Conservation (phyloP, 64 coral and sea anemone genomes). For the Pocillopora verrucosa region DNA sequence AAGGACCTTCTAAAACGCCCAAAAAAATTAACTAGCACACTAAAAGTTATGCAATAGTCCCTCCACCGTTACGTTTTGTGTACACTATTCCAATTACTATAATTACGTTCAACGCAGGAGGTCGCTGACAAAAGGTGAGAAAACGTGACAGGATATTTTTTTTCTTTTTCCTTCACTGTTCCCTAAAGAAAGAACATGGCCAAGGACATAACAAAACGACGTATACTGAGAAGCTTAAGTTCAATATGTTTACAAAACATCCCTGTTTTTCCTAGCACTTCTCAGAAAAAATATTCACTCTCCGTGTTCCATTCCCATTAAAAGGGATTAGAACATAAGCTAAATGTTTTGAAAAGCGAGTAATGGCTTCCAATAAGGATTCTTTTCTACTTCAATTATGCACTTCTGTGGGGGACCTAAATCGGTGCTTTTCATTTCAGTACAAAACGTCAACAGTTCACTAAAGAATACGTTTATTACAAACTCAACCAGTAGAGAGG, state of each 20-base stretch:
- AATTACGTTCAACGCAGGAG: slow-evolving; percentile 17
- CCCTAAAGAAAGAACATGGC: not conserved
- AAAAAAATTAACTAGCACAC: not conserved
- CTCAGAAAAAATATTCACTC: not conserved
- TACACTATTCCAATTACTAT: slow-evolving; percentile 9
- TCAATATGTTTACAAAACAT: not conserved
- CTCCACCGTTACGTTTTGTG: not conserved
- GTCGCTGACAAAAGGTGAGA: slow-evolving; percentile 18
- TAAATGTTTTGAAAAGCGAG: slow-evolving; percentile 6
- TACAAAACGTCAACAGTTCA: not conserved
- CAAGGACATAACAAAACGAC: not conserved
- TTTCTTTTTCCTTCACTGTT: not conserved
- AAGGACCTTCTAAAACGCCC: not conserved
- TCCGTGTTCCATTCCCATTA: not conserved
- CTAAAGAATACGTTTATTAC: not conserved
- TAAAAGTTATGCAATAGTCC: not conserved
- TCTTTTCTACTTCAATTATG: slow-evolving; percentile 26
- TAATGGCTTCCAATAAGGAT: slow-evolving; percentile 5
- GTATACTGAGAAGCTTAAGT: not conserved
- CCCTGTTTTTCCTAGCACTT: not conserved
- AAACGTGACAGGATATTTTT: slow-evolving; percentile 16
- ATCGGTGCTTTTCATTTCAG: not conserved
- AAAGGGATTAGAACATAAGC: slow-evolving; percentile 17
- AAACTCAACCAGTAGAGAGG: not conserved
- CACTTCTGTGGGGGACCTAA: not conserved